phyloP scores from a whole-genome alignment of 2,113 vertebrate genomes.

The Malaclemys terrapin region DNA sequence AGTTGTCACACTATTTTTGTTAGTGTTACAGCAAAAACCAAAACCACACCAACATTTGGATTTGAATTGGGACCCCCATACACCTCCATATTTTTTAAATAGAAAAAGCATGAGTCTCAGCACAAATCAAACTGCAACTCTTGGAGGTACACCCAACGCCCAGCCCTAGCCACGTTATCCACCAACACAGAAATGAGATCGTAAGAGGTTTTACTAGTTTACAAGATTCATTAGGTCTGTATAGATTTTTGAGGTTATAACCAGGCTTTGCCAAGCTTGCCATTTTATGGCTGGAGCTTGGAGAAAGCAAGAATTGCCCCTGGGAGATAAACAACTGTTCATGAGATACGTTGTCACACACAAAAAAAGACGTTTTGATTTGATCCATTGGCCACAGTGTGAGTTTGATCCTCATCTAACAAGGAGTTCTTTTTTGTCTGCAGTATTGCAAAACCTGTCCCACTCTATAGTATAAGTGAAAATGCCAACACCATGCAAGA shows the following conservation, averaged over 20 bases:
- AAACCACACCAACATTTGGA: constrained; percentile 9
- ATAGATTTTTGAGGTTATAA: background rate
- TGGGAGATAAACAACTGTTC: constrained; percentile 66
- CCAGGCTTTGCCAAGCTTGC: constrained; percentile 66
- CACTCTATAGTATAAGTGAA: constrained; percentile 11
- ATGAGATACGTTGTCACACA: constrained; percentile 69
- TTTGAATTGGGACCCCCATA: constrained; percentile 38
- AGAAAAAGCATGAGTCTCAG: constrained; percentile 19
- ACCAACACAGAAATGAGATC: constrained; percentile 36
- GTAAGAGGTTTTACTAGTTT: constrained; percentile 24
- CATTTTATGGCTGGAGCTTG: constrained; percentile 49
- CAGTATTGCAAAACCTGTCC: constrained; percentile 20
- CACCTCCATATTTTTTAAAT: background rate
- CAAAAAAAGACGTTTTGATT: constrained; percentile 72
- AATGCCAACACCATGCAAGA: background rate
- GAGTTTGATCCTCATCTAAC: constrained; percentile 68
- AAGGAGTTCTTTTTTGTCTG: constrained; percentile 67
- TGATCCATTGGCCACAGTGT: constrained; percentile 61
- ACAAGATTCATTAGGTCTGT: constrained; percentile 45
- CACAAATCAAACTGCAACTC: constrained; percentile 32
- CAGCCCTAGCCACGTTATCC: constrained; percentile 29
- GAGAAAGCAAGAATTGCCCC: constrained; percentile 68
- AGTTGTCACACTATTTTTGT: background rate
- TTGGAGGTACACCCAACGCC: constrained; percentile 61
- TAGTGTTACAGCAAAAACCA: constrained; percentile 17